Percentiles rank a stretch among this genome's conserved stretches.
Conservation (phyloP, 1,140 invertebrate genomes). For the Scaptomyza hsui region DNA sequence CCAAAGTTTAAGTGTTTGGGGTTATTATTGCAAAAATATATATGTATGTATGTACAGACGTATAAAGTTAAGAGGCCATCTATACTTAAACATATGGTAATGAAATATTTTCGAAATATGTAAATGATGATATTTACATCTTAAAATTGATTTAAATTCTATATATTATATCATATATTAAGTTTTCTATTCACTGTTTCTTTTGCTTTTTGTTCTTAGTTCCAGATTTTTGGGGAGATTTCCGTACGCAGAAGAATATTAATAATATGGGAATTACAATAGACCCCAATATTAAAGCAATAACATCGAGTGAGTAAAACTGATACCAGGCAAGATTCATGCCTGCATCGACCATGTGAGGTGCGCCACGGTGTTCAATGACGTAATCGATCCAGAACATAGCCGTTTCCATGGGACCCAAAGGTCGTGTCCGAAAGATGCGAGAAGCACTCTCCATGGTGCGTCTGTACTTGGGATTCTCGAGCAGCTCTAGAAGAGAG, state of each 20-base stretch:
- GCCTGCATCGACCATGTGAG: conserved; percentile 85
- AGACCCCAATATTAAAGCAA: conserved; percentile 18
- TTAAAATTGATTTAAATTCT: neutral
- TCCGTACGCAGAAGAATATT: conserved; percentile 18
- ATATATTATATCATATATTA: too few relatives aligned
- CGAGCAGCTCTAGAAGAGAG: conserved; percentile 83
- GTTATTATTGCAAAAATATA: conserved; percentile 68
- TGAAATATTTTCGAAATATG: neutral
- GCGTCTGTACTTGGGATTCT: conserved; percentile 82
- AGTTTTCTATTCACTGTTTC: neutral
- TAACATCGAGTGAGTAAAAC: conserved; percentile 86
- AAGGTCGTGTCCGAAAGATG: conserved; percentile 85
- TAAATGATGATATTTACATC: neutral
- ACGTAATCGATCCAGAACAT: conserved; percentile 88
- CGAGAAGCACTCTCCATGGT: conserved; percentile 83
- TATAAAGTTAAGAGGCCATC: conserved; percentile 26
- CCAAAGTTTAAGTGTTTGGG: conserved; percentile 67
- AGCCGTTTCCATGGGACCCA: conserved; percentile 85
- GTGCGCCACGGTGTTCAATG: conserved; percentile 86
- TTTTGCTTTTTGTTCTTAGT: conserved; percentile 7
- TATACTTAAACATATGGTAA: conserved; percentile 34
- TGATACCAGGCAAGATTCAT: conserved; percentile 86
- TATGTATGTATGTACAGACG: neutral
- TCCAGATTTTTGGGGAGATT: conserved; percentile 44
- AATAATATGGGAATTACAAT: conserved; percentile 32